Base-by-base conservation (phyloP, 2,113 vertebrate species). In the Phrynocephalus versicolor region DNA sequence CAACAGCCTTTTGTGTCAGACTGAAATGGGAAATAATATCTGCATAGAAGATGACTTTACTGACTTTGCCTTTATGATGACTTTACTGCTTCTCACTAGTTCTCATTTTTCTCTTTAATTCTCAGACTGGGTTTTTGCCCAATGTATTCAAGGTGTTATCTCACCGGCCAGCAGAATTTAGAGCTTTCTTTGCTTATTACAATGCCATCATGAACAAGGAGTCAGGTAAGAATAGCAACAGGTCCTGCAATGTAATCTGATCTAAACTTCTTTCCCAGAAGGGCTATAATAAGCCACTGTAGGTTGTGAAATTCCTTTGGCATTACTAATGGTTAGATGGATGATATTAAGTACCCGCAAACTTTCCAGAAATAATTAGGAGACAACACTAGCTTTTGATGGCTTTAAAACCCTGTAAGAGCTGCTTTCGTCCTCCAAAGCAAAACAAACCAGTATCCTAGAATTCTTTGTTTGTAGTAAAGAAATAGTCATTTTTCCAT, bases 121-220 rank as follows among this genome's bases (percentile, higher is more conserved):
- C 82, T 72, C 91, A 98, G 96, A 92, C 90, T 82, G 97, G 96
- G 13, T 97, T 97, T 95, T 91, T 98, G 87, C 97, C 97, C 21
- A 98, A 97, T 41, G 91, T 97, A 69, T 98, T 98, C 92, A 97
- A 97, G 93, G 95, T 89, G 19, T 92, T 96, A 30, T 94, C 97
- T 78, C 96, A 97, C 79, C 90, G 95, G 62, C 97, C 97, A 6
- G 88, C 91, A 19, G 97, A 98, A 94, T 98, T 98, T 90, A 95
- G 97, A 92, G 96, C 96, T 51, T 98, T 98, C 94, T 98, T 98
- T 90, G 87, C 96, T 3, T 98, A 97, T 91, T 98, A 98, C 94
- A 96, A 96, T 67, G 93, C 95, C 51, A 90, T 97, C 23, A 97
- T 97, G 96, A 98, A 98, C 95, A 98, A 98, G 88, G 96, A 98